Conservation (phyloP, 2,113 vertebrate genomes). For the Parus major region DNA sequence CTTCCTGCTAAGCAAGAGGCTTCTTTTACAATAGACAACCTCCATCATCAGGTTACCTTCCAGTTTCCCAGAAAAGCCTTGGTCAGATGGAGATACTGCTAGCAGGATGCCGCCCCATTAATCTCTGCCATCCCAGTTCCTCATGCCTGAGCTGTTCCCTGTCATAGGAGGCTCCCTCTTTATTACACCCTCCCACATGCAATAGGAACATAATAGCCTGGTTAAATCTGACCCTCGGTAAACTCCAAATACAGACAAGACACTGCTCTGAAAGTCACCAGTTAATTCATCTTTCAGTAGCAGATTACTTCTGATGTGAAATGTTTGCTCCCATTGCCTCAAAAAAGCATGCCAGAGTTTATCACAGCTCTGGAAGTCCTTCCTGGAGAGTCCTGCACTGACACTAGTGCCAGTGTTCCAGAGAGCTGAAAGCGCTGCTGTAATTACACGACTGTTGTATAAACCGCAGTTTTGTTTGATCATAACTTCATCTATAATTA, state of each 20-base stretch:
- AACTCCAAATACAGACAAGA: neutral
- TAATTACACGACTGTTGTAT: neutral
- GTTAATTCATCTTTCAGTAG: neutral
- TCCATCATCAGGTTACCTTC: neutral
- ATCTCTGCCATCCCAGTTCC: neutral
- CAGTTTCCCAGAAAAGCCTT: neutral
- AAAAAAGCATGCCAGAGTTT: neutral
- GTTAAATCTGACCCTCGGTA: neutral
- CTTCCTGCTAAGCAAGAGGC: neutral
- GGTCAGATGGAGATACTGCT: neutral
- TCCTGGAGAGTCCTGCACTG: neutral
- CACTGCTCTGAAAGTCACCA: neutral
- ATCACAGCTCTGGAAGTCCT: neutral
- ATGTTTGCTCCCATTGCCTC: neutral
- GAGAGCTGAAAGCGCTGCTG: neutral
- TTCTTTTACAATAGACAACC: neutral
- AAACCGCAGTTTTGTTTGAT: conserved; percentile 17
- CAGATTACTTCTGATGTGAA: neutral
- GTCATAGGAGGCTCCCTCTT: neutral
- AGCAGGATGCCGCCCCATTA: neutral
- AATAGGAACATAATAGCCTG: neutral
- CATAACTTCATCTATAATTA: conserved; percentile 18
- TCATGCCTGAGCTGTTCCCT: neutral
- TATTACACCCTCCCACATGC: neutral
- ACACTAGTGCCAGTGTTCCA: neutral